Conservation (phyloP, 1,140 invertebrate genomes). For the Drosophila sp. region DNA sequence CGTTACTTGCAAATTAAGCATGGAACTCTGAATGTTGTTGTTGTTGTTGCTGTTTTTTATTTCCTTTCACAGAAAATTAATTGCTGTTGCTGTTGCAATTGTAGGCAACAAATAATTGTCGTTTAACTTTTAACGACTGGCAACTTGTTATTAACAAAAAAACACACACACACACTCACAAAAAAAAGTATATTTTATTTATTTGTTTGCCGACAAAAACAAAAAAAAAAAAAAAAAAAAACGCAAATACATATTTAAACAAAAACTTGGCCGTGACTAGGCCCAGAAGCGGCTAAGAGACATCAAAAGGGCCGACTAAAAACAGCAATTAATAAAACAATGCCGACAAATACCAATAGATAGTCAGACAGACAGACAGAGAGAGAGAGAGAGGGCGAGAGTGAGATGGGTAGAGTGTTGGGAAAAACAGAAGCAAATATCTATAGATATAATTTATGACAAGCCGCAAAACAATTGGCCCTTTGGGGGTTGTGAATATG, state of each 20-base stretch:
- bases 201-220: conserved; percentile 49
- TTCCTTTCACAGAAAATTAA: conserved; percentile 24
- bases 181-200: conserved; percentile 29
- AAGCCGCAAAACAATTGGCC: conserved; percentile 50
- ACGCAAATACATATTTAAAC: conserved; percentile 65
- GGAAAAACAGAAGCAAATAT: conserved; percentile 42
- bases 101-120: conserved; percentile 64
- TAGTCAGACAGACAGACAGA: conserved; percentile 11
- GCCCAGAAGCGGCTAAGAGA: conserved; percentile 32
- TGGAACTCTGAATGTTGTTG: neutral
- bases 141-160: conserved; percentile 72
- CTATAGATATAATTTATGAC: conserved; percentile 74
- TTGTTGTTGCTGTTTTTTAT: conserved; percentile 25
- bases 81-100: conserved; percentile 62
- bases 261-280: conserved; percentile 68
- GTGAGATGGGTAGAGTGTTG: neutral
- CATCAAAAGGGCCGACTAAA: conserved; percentile 64
- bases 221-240: conserved; percentile 50
- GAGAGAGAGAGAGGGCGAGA: conserved; percentile 31
- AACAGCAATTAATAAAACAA: conserved; percentile 74
- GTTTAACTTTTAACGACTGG: conserved; percentile 39
- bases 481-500: conserved; percentile 56
- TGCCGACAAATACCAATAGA: conserved; percentile 35
- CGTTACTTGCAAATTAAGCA: neutral
- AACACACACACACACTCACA: conserved; percentile 19